Evolutionary conservation across 2,888 invertebrate genomes (phyloP), one percentile per base, ranked within the genome.

Genomic region (Mimachlamys varia): DNA sequence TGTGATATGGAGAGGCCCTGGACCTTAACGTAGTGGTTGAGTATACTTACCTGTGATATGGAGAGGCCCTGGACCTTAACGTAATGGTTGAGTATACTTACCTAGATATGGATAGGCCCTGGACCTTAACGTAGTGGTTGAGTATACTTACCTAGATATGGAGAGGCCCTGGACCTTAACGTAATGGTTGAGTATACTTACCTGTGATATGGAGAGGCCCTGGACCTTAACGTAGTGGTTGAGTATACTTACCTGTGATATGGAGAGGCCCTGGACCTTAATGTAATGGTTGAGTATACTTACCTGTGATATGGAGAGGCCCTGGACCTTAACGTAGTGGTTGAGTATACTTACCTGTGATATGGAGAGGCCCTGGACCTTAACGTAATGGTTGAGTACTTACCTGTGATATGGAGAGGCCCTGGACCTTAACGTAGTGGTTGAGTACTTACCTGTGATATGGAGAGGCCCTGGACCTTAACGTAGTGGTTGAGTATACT

Each of bases 231-330:
- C 98, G 96, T 98, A 98, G 95, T 98, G 98, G 96, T 98, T 98
- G 10, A 98, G 97, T 22, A 98, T n/a, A n/a, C n/a, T n/a, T n/a
- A n/a, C n/a, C n/a, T n/a, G n/a, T n/a, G 44, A 44, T 44, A 44
- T 44, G 44, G 44, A 44, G 96, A 98, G 62, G n/a, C 98, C 98
- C 96, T 98, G 98, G 88, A 98, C 97, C 87, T 98, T 97, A 17
- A 98, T 98, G 96, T 98, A 98, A 95, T 98, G 98, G 96, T 98
- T 98, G 10, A 98, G 97, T 22, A 98, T n/a, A n/a, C n/a, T n/a
- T n/a, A n/a, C n/a, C n/a, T n/a, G n/a, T n/a, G 44, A 44, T 44
- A 44, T 44, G 44, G 44, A 44, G 96, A 98, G 62, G n/a, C 98
- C 98, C 96, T 98, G 98, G 88, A 98, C 97, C 87, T 98, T 97